Percentiles rank a stretch among this genome's conserved stretches.
Conservation (phyloP, 2,888 invertebrate genomes). For the Helobdella robusta region DNA sequence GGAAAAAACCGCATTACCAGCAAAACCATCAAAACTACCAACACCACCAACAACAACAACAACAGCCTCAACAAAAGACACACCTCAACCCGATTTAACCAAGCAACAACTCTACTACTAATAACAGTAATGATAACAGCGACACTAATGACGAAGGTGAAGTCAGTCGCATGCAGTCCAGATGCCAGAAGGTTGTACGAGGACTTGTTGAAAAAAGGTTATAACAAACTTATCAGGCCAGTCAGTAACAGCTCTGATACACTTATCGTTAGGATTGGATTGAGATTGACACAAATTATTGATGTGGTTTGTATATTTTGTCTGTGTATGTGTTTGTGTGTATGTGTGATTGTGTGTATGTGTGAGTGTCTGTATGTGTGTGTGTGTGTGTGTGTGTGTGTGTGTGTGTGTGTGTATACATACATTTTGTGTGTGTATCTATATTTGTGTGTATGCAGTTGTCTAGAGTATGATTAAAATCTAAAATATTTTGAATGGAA, state of each 20-base stretch:
- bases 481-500: background rate
- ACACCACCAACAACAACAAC: too few relatives aligned
- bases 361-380: background rate
- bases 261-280: constrained; percentile 81
- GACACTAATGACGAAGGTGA: too few relatives aligned
- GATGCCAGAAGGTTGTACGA: constrained; percentile 91
- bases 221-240: constrained; percentile 87
- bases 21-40: too few relatives aligned
- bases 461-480: background rate
- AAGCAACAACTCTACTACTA: too few relatives aligned
- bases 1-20: too few relatives aligned
- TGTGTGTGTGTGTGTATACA: background rate
- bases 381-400: background rate
- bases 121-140: too few relatives aligned
- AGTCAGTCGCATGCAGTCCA: too few relatives aligned
- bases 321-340: background rate
- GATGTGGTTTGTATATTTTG: constrained; percentile 31
- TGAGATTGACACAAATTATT: constrained; percentile 54
- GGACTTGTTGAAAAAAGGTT: constrained; percentile 78
- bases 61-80: too few relatives aligned
- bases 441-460: background rate
- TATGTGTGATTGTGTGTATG: background rate
- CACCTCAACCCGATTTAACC: too few relatives aligned
- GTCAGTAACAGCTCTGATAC: constrained; percentile 90
- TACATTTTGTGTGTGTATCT: background rate